Conservation (phyloP, 2,797 vertebrate genomes). For the Toxotes lorentzi region DNA sequence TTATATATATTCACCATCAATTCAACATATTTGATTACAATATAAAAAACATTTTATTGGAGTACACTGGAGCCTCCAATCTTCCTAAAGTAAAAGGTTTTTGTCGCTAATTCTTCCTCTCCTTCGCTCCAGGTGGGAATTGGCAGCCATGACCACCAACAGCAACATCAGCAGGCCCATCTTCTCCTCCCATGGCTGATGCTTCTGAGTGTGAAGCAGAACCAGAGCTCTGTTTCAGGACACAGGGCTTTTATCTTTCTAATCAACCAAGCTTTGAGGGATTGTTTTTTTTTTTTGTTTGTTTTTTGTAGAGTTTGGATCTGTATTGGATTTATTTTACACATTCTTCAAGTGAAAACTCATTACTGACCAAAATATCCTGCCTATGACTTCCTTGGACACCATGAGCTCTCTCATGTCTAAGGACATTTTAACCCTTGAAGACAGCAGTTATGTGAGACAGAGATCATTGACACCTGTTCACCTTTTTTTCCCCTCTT, state of each 20-base stretch:
- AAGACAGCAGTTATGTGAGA: conserved; percentile 33
- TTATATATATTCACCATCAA: not conserved
- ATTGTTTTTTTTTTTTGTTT: conserved; percentile 7
- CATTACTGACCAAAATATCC: conserved; percentile 61
- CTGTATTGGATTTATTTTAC: conserved; percentile 41
- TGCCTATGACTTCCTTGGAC: conserved; percentile 51
- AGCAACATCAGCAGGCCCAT: conserved; percentile 99
- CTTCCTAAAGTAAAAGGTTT: not conserved
- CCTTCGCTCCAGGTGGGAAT: conserved; percentile 91
- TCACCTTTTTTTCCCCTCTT: conserved; percentile 53
- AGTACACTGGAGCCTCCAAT: not conserved
- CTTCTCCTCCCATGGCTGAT: conserved; percentile 95
- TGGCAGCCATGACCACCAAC: conserved; percentile 99
- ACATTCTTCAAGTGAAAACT: conserved; percentile 61
- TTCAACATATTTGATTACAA: not conserved
- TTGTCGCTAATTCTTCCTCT: conserved; percentile 27
- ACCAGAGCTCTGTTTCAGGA: conserved; percentile 61
- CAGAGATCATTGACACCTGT: conserved; percentile 29
- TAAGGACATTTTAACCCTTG: conserved; percentile 54
- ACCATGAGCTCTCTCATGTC: conserved; percentile 18
- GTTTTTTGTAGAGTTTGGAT: conserved; percentile 54
- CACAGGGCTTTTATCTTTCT: conserved; percentile 52
- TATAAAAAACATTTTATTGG: not conserved
- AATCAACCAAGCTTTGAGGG: conserved; percentile 37
- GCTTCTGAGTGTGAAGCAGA: conserved; percentile 40